Base-by-base conservation (phyloP, 2,888 invertebrate genomes). In the Acrobeloides nanus region DNA sequence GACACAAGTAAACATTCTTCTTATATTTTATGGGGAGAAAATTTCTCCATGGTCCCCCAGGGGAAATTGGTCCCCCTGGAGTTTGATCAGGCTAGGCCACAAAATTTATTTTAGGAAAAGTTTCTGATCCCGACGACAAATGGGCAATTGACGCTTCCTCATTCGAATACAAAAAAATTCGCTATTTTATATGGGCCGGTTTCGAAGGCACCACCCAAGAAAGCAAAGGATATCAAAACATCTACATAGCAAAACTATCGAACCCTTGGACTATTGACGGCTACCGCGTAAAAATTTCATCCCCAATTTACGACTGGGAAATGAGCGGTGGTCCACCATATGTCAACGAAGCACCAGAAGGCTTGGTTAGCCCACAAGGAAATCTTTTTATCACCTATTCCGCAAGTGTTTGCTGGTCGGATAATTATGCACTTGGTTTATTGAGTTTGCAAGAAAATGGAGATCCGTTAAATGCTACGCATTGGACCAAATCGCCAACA, bases 191-290 rank as follows among this genome's bases (percentile, higher is more conserved):
- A 15, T n/a, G 31, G 8, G 31, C 31, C 31, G 31, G 31, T 8
- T 10, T 29, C 31, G 31, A 29, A 12, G 31, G 31, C 31, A 29
- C 31, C 31, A 15, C n/a, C 31, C n/a, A 10, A 12, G 31, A 29
- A 29, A 12, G n/a, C n/a, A 15, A 15, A 12, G 31, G 31, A 12
- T 10, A 29, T 8, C 39, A 25, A 21, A 24, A 39, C 26, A 21
- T 39, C 20, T 21, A 21, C 20, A 39, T 39, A 20, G 39, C 26
- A 25, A 25, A 39, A 39, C 10, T 39, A 10, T 2, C 1, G 12
- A 39, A 39, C 12, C 39, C 39, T 12, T 39, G 39, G 39, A 39
- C 39, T 2, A 12, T 39, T 12, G n/a, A n/a, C n/a, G n/a, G n/a
- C n/a, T n/a, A 12, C 12, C 34, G 34, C 12, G 12, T 34, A 34